Evolutionary conservation across 2,113 vertebrate genomes (phyloP), one percentile per base, ranked within the genome.

Genomic region (Syrmaticus mikado): DNA sequence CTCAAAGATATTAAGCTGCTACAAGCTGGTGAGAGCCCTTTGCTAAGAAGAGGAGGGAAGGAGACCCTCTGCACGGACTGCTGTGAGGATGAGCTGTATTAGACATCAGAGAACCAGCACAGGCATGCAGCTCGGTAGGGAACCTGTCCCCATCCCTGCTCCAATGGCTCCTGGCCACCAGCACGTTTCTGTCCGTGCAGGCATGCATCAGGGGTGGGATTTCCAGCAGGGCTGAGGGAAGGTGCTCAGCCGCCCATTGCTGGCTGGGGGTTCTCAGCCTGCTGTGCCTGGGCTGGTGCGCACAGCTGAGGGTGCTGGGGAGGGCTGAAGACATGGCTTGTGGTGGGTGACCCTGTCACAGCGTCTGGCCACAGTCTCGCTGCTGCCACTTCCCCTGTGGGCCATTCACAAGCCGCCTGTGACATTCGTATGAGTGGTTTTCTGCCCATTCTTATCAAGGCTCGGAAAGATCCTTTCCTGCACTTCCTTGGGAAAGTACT

Each of bases 401-500:
- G 58, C 16, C 6, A 13, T 36, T 74, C 36, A 5, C 61, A 27
- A 4, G 77, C 52, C 10, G 1, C 24, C 25, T 2, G 53, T 8
- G 34, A 50, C 57, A 11, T 38, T 0, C 2, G 61, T 30, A 7
- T 60, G 14, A 57, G 22, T 0, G 15, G 34, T 85, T 18, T 73
- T 52, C 82, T 80, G 82, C 77, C 78, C 3, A 2, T 65, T 65
- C 61, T 79, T 79, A 64, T 79, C 38, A 8, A 19, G 48, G 30
- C 76, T 55, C 22, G 21, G 76, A 65, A 79, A 65, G 61, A 79
- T 60, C 92, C 93, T 89, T 93, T 93, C 86, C 94, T 92, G 94
- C 19, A 0, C 84, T 83, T 92, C 89, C 89, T 74, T 94, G 95
- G 95, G 95, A 96, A 96, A 86, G 81, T 85, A 68, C 18, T 6